Conservation (phyloP, 2,113 vertebrate species). For the Trogon melanurus region DNA sequence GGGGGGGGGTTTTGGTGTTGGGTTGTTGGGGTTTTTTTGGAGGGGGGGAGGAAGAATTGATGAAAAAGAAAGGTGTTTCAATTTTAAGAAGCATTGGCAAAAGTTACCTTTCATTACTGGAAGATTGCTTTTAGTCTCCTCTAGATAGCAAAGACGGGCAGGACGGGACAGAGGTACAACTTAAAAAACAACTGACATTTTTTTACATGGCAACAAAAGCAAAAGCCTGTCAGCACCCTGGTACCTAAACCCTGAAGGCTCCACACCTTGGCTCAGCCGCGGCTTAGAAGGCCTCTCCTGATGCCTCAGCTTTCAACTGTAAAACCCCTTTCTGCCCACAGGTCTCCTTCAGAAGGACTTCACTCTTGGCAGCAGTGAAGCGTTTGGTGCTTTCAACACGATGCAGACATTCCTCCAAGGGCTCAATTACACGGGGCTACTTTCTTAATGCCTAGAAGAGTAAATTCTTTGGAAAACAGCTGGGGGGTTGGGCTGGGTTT, state of each 20-base stretch:
- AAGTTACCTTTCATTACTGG: not conserved
- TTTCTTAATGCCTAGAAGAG: not conserved
- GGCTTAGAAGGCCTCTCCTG: not conserved
- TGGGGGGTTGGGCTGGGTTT: not conserved
- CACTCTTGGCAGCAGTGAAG: not conserved
- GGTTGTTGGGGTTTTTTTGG: not conserved
- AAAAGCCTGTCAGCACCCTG: not conserved
- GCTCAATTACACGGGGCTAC: not conserved
- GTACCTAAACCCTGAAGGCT: not conserved
- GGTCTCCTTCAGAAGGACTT: not conserved
- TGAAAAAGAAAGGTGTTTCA: not conserved
- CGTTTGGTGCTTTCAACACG: not conserved
- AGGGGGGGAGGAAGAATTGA: accelerated
- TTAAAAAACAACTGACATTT: not conserved
- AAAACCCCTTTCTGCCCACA: not conserved
- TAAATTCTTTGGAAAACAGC: not conserved
- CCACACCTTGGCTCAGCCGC: not conserved
- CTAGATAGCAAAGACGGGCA: not conserved
- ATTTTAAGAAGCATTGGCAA: not conserved
- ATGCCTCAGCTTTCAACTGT: not conserved
- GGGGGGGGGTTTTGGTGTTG: no score
- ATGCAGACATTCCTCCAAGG: not conserved
- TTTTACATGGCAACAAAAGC: not conserved
- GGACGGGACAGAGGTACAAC: not conserved
- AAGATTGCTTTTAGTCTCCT: not conserved